Conservation (phyloP, 2,113 vertebrate species). For the Hippocampus comes region DNA sequence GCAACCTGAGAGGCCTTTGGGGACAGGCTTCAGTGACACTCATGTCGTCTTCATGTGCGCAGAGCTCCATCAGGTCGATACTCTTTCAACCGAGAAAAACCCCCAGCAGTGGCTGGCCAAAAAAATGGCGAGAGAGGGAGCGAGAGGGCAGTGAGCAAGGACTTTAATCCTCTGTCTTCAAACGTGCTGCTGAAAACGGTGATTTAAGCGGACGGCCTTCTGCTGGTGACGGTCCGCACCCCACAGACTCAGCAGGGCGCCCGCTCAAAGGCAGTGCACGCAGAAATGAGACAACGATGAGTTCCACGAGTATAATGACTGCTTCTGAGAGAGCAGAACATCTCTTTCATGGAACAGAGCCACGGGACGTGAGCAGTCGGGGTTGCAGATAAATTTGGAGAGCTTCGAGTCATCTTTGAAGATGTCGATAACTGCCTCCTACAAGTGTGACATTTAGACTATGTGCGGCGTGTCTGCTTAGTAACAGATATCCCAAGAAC, state of each 20-base stretch:
- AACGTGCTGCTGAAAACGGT: slow-evolving; percentile 54
- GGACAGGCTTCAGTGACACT: slow-evolving; percentile 27
- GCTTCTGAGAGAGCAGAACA: slow-evolving; percentile 32
- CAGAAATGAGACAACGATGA: slow-evolving; percentile 20
- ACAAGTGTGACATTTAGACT: slow-evolving; percentile 19
- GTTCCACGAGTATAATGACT: slow-evolving; percentile 43
- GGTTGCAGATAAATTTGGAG: slow-evolving; percentile 39
- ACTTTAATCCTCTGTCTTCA: slow-evolving; percentile 65
- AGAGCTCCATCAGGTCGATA: slow-evolving; percentile 37
- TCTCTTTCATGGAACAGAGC: slow-evolving; percentile 18
- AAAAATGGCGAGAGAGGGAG: slow-evolving; percentile 35
- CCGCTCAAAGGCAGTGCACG: slow-evolving; percentile 42
- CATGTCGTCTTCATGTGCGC: slow-evolving; percentile 38
- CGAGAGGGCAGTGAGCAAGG: slow-evolving; percentile 6
- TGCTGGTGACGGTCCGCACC: slow-evolving; percentile 42
- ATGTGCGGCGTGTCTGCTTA: slow-evolving; percentile 8
- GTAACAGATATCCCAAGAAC: slow-evolving; percentile 46
- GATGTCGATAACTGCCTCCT: slow-evolving; percentile 26
- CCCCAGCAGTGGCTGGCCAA: slow-evolving; percentile 49
- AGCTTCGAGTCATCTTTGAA: slow-evolving; percentile 47
- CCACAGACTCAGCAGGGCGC: slow-evolving; percentile 49
- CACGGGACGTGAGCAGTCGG: slow-evolving; percentile 14
- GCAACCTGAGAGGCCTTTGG: slow-evolving; percentile 3
- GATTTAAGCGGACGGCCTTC: slow-evolving; percentile 48
- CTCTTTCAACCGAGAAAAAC: slow-evolving; percentile 43